A percentile compares a stretch with the other conserved stretches of the same genome.
These are phyloP conservation scores for Gambusia affinis DNA, from an alignment of 2,113 vertebrate species.

Conservation along the genomic window DNA sequence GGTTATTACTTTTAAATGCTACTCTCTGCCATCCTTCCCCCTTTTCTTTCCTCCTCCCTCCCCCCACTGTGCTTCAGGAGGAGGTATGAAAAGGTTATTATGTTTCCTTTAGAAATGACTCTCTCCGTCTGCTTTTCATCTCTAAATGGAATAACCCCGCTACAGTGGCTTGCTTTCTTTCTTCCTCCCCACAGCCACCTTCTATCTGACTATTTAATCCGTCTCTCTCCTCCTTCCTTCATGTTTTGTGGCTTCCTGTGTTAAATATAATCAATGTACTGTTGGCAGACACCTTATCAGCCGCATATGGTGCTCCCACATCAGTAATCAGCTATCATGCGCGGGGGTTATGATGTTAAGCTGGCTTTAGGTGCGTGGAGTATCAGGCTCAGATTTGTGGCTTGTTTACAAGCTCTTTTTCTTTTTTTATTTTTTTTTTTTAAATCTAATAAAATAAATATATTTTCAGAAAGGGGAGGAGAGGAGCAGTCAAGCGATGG, in stretches of 20 bases:
- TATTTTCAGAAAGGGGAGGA: slow-evolving; percentile 72
- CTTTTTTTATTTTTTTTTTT: too few relatives aligned
- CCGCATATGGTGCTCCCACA: slow-evolving; percentile 15
- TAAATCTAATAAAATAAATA: too few relatives aligned
- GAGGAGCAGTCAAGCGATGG: slow-evolving; percentile 45
- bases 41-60: slow-evolving; percentile 3
- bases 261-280: slow-evolving; percentile 19
- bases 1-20: slow-evolving; percentile 78
- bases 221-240: slow-evolving; percentile 3
- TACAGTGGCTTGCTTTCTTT: slow-evolving; percentile 36
- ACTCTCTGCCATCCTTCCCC: slow-evolving; percentile 41
- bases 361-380: not conserved
- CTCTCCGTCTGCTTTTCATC: slow-evolving; percentile 69
- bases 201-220: slow-evolving; percentile 39
- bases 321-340: slow-evolving; percentile 20
- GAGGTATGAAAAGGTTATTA: slow-evolving; percentile 79
- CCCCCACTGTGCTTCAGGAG: slow-evolving; percentile 57
- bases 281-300: slow-evolving; percentile 28
- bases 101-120: slow-evolving; percentile 76
- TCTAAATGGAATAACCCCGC: slow-evolving; percentile 74
- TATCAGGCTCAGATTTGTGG: not conserved
- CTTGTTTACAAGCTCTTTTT: not conserved
- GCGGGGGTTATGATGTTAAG: slow-evolving; percentile 39
- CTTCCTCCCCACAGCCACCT: slow-evolving; percentile 17
- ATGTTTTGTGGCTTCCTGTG: not conserved